Evolutionary conservation across 1,140 invertebrate genomes (phyloP).

Genomic region (Drosophila burlai): DNA sequence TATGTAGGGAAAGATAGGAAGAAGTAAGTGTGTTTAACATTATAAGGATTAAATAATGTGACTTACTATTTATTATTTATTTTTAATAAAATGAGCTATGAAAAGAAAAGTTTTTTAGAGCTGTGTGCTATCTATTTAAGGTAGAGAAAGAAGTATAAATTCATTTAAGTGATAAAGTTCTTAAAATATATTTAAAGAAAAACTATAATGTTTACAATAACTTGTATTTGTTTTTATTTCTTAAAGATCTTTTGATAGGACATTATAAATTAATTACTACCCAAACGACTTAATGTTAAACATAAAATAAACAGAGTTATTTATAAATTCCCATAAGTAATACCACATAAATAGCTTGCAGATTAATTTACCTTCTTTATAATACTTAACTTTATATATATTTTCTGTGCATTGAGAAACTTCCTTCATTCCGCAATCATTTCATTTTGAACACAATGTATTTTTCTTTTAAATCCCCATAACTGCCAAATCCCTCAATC

Average conservation of each 20-base stretch:
- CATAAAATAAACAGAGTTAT: background rate
- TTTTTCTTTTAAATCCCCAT: background rate
- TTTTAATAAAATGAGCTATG: too few relatives aligned
- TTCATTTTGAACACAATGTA: background rate
- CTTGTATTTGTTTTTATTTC: too few relatives aligned
- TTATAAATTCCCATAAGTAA: background rate
- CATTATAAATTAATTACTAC: too few relatives aligned
- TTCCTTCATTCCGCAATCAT: background rate
- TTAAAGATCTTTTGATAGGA: too few relatives aligned
- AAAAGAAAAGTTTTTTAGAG: too few relatives aligned
- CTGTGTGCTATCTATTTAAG: too few relatives aligned
- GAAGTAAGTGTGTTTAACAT: background rate
- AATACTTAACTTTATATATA: background rate
- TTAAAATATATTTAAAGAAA: too few relatives aligned
- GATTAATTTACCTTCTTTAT: too few relatives aligned
- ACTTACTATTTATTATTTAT: background rate
- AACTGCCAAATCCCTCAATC: slow-evolving; percentile 5
- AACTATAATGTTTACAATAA: too few relatives aligned
- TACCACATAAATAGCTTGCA: background rate
- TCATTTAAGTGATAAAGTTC: too few relatives aligned
- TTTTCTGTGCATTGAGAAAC: background rate
- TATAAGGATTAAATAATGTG: background rate
- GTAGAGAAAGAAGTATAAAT: too few relatives aligned
- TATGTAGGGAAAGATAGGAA: background rate
- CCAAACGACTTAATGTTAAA: background rate